phyloP scores from a whole-genome alignment of 2,888 invertebrate species.

The Mermis nigrescens region DNA sequence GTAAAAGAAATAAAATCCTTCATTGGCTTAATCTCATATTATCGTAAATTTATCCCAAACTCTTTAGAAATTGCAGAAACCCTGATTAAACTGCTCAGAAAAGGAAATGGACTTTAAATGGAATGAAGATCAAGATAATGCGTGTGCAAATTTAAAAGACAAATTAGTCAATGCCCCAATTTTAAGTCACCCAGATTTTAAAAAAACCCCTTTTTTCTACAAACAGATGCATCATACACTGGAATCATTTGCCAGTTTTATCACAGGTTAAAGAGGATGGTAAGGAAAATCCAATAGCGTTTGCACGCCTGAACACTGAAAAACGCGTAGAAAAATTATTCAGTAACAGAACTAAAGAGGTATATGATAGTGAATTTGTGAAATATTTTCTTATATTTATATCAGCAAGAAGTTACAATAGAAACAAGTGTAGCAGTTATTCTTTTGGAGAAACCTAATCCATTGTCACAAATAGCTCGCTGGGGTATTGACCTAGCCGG shows the following conservation, averaged over 20 bases:
- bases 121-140: not conserved
- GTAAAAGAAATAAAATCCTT: not conserved
- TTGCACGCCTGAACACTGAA: not conserved
- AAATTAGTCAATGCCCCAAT: not conserved
- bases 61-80: not conserved
- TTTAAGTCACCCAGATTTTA: conserved; percentile 5
- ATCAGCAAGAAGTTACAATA: no score
- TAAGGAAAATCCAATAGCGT: not conserved
- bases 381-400: no score
- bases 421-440: no score
- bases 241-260: conserved; percentile 2
- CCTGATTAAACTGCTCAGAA: not conserved
- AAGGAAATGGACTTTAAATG: not conserved
- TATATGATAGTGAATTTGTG: not conserved
- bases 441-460: no score
- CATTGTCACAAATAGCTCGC: not conserved
- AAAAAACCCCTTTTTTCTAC: conserved; percentile 3
- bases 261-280: not conserved
- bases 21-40: not conserved
- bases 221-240: not conserved
- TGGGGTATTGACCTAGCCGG: not conserved
- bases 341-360: not conserved
- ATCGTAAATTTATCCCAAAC: no score
- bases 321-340: not conserved
- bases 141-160: not conserved